Conservation (phyloP, 2,797 vertebrate genomes). For the Pygocentrus nattereri region DNA sequence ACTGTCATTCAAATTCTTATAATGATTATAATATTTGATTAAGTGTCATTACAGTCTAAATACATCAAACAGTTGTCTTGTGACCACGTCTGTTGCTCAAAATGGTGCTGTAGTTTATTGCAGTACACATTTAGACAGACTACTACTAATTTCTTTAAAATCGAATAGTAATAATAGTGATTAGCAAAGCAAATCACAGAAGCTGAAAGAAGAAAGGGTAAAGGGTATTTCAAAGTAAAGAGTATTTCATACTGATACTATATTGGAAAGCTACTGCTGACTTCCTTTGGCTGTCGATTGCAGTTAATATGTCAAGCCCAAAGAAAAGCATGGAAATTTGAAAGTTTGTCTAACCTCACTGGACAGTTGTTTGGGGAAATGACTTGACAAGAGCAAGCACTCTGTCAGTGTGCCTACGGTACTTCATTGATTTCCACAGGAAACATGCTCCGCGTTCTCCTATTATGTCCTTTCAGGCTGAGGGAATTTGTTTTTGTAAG, state of each 20-base stretch:
- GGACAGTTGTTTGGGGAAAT: constrained; percentile 52
- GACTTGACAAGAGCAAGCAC: constrained; percentile 48
- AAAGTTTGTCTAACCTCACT: constrained; percentile 34
- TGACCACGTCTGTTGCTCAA: not conserved
- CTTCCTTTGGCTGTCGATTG: too few relatives aligned
- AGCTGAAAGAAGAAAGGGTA: not conserved
- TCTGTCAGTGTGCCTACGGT: constrained; percentile 35
- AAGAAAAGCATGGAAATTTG: constrained; percentile 19
- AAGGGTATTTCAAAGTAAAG: not conserved
- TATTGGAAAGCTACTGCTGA: too few relatives aligned
- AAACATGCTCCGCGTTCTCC: constrained; percentile 30
- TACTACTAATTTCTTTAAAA: too few relatives aligned
- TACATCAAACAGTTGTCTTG: too few relatives aligned
- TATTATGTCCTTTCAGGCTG: constrained; percentile 29
- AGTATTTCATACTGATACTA: too few relatives aligned
- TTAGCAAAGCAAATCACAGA: not conserved
- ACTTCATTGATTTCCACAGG: constrained; percentile 52
- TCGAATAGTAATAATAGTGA: not conserved
- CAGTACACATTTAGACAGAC: too few relatives aligned
- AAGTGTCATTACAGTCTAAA: not conserved
- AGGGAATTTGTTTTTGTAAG: constrained; percentile 16
- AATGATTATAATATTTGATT: constrained; percentile 26
- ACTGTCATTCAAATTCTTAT: constrained; percentile 24
- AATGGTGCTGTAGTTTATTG: not conserved
- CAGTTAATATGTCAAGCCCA: constrained; percentile 15